Base-by-base conservation (phyloP, 2,797 vertebrate genomes). In the Brotula barbata region DNA sequence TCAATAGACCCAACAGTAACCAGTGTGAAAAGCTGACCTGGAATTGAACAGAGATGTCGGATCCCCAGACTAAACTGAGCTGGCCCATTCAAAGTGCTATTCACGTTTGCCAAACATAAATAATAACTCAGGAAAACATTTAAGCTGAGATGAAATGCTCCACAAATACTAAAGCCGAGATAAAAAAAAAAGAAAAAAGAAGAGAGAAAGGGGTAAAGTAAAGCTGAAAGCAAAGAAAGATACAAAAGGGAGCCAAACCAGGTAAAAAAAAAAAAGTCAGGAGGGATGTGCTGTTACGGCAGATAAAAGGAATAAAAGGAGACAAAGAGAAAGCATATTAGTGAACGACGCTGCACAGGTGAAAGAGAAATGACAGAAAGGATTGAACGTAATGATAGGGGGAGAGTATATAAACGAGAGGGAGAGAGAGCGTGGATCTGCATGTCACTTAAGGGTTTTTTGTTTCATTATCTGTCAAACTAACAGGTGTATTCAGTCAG, bases 301-400 rank as follows among this genome's bases (percentile, higher is more conserved):
- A 74, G 77, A 80, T 81, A 68, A 85, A 83, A 60, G 22, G 58
- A 68, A 77, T 54, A 45, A 62, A 76, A 61, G 49, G 61, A 77
- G 43, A 65, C 72, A 78, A 76, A 77, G 60, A 64, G 53, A 68
- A 42, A 51, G 34, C 6, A 39, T 60, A 74, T 83, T 81, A 73
- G 58, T 15, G 54, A 56, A 23, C 19, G 33, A 45, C 55, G 75
- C 72, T 58, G 45, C 48, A 51, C 25, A 71, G 47, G 62, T 53
- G 28, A 67, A 73, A 68, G 37, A 57, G 41, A 77, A 75, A 74
- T 74, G 70, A 78, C 68, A 82, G 78, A 53, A 64, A 53, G 49
- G 51, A 77, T 60, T 75, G 40, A 46, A 67, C 51, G 56, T 77
- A 82, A 80, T 74, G 47, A 85, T 50, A 62, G 68, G 19, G 43